Base-by-base conservation (phyloP, 2,113 vertebrate species). In the Oryzias javanicus region DNA sequence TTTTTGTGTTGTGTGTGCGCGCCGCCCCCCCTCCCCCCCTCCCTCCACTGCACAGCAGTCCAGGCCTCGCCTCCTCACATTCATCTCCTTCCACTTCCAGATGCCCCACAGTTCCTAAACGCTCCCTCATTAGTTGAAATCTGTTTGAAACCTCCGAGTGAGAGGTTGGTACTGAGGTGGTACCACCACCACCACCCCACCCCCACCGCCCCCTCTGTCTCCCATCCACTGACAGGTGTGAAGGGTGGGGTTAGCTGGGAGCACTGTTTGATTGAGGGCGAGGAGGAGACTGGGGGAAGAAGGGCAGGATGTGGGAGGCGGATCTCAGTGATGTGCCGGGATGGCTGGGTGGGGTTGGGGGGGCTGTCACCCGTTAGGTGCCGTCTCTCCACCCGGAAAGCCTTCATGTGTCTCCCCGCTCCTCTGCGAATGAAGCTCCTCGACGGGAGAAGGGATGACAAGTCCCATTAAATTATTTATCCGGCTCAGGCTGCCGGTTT, bases 61-160 rank as follows among this genome's bases (percentile, higher is more conserved):
- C 8, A 10, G 35, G 35, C 35, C 35, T 35, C 10, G 10, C 35
- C 35, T 35, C 35, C 12, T 35, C 29, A 35, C 55, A 5, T 24
- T 61, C 57, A 16, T 53, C 54, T 73, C 27, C 54, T 69, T 60
- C 86, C 76, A 83, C 84, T 81, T 81, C 88, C 86, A 1, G 70
- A 74, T 92, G 93, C 92, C 90, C 89, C 82, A 85, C 91, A 92
- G 93, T 93, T 89, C 95, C 93, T 95, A 95, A 92, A 91, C 89
- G 91, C 84, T 92, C 82, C 90, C 96, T 98, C 95, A 98, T 97
- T 98, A 97, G 95, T 87, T 90, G 91, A 94, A 94, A 95, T 94
- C 93, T 94, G 94, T 96, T 93, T 94, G 93, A 98, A 85, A 93
- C 89, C 91, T 92, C 76, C 60, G 50, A 87, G 87, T 81, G 87